phyloP scores from a whole-genome alignment of 2,888 invertebrate species.

The Sphaerophoria rueppellii region DNA sequence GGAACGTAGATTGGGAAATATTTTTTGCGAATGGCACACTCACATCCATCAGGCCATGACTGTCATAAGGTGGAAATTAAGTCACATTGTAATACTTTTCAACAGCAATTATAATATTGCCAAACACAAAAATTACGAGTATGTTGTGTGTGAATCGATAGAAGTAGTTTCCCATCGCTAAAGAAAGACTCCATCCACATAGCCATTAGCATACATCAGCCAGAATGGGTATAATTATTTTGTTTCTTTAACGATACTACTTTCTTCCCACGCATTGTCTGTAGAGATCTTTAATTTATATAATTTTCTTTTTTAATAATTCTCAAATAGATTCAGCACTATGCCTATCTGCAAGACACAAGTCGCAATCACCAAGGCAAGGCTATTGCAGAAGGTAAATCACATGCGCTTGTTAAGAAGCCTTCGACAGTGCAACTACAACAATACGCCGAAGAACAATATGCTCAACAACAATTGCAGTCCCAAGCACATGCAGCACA shows the following conservation, averaged over 20 bases:
- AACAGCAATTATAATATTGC: constrained; percentile 57
- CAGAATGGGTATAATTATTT: constrained; percentile 51
- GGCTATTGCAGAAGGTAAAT: constrained; percentile 76
- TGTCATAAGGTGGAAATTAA: constrained; percentile 42
- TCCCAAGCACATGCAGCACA: constrained; percentile 75
- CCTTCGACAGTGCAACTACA: constrained; percentile 66
- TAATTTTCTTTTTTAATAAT: constrained; percentile 62
- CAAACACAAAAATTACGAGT: constrained; percentile 33
- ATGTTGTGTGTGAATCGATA: constrained; percentile 59
- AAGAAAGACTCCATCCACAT: constrained; percentile 44
- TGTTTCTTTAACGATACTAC: constrained; percentile 42
- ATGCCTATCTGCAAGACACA: constrained; percentile 80
- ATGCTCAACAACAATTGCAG: constrained; percentile 64
- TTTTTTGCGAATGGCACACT: constrained; percentile 32
- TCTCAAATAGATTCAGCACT: constrained; percentile 78
- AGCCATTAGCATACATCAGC: not conserved
- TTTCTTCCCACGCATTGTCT: constrained; percentile 70
- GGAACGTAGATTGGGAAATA: constrained; percentile 37
- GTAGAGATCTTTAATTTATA: constrained; percentile 34
- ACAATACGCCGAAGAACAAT: constrained; percentile 74
- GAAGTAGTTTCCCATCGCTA: constrained; percentile 53
- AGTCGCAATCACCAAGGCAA: constrained; percentile 78
- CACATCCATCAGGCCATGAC: constrained; percentile 62
- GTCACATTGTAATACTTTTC: constrained; percentile 57
- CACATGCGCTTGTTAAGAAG: constrained; percentile 62